Conservation (phyloP, 2,113 vertebrate species). For the Psittacula cyanocephala region DNA sequence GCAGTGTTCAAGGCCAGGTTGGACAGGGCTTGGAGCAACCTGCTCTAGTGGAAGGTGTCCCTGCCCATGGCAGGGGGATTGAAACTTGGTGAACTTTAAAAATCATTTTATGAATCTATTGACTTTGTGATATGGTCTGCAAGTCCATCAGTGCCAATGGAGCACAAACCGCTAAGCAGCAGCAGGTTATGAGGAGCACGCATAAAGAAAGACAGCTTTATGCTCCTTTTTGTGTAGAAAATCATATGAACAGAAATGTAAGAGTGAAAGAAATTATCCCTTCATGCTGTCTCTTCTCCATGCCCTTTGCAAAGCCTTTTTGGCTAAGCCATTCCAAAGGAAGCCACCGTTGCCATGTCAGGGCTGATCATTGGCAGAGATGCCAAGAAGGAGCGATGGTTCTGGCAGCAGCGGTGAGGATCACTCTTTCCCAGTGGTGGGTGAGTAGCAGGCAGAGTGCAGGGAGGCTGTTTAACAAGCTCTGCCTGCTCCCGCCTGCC, state of each 20-base stretch:
- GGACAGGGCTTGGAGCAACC: neutral
- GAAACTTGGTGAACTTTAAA: neutral
- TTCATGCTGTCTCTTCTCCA: neutral
- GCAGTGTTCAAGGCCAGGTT: neutral
- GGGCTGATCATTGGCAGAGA: neutral
- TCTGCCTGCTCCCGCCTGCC: neutral
- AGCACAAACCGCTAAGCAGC: neutral
- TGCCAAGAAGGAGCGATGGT: neutral
- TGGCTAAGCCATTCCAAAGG: accelerated
- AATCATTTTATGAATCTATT: neutral
- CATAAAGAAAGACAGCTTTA: accelerated
- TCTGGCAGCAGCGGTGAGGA: neutral
- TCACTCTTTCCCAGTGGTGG: accelerated
- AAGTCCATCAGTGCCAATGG: accelerated
- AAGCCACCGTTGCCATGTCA: accelerated
- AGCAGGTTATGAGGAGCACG: accelerated
- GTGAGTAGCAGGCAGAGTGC: no score
- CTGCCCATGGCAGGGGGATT: neutral
- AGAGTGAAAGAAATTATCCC: no score
- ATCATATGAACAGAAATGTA: no score
- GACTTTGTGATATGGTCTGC: no score
- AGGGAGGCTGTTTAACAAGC: neutral
- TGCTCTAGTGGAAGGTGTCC: neutral
- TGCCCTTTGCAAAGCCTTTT: neutral
- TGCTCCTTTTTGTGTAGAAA: neutral